A percentile compares a stretch with the other conserved stretches of the same genome.
Conservation (phyloP, 2,888 invertebrate species). For the Pristionchus maxplancki region DNA sequence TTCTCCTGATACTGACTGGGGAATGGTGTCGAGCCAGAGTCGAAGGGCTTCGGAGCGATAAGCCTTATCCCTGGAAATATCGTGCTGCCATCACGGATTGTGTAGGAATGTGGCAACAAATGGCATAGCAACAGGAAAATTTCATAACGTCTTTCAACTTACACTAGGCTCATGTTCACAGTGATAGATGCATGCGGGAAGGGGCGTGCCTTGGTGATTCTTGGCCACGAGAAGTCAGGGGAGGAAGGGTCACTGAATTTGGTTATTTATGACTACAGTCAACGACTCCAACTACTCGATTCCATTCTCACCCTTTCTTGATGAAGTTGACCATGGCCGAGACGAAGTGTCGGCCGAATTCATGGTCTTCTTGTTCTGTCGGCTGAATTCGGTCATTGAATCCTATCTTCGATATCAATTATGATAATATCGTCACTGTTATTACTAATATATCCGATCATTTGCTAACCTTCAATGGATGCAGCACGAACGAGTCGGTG, state of each 20-base stretch:
- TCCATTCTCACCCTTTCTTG: constrained; percentile 41
- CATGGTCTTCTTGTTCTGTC: background rate
- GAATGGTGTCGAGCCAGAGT: constrained; percentile 59
- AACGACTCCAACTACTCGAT: background rate
- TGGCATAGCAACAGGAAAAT: too few species aligned
- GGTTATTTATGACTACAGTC: too few species aligned
- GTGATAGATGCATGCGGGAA: constrained; percentile 52
- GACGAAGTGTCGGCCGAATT: background rate
- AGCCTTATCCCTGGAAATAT: constrained; percentile 46
- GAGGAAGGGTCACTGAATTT: constrained; percentile 55
- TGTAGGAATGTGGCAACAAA: too few species aligned
- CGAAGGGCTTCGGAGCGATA: constrained; percentile 57
- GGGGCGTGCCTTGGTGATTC: constrained; percentile 57
- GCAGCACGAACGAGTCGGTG: background rate
- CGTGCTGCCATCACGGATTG: background rate
- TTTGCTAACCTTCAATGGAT: background rate
- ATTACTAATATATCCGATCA: too few species aligned
- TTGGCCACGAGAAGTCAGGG: constrained; percentile 53
- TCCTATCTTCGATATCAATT: background rate
- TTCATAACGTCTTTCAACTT: background rate
- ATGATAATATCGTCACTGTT: too few species aligned
- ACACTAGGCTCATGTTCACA: constrained; percentile 17
- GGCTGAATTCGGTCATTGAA: background rate
- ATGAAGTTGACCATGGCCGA: background rate
- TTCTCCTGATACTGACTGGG: constrained; percentile 57